phyloP scores from a whole-genome alignment of 1,140 invertebrate genomes.

The Polypedilum pembai region DNA sequence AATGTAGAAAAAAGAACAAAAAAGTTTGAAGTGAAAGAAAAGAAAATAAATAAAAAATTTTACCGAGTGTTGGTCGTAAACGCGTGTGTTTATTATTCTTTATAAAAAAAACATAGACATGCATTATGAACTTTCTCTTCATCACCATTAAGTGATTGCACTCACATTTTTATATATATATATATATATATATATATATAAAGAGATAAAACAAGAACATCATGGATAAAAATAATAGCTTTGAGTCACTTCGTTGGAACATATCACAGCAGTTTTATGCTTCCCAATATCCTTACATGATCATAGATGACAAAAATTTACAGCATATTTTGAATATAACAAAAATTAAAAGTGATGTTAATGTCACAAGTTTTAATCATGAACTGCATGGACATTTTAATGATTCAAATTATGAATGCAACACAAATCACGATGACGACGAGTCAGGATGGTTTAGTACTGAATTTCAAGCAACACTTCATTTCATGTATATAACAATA shows the following conservation, averaged over 20 bases:
- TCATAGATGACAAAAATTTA: neutral
- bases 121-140: no score
- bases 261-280: conserved; percentile 19
- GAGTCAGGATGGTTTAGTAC: conserved; percentile 33
- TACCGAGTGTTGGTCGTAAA: no score
- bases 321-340: neutral
- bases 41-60: no score
- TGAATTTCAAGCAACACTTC: conserved; percentile 58
- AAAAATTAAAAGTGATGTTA: neutral
- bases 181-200: no score
- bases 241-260: neutral
- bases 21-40: no score
- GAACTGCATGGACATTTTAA: neutral
- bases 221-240: neutral
- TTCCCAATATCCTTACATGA: neutral
- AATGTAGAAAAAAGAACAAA: no score
- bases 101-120: no score
- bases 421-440: neutral
- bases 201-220: no score
- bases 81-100: no score
- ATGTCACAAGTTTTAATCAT: neutral
- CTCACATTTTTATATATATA: no score
- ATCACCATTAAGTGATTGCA: no score
- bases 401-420: neutral
- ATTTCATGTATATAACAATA: conserved; percentile 63